Percentiles rank a stretch among this genome's conserved stretches.
Conservation (phyloP, 2,113 vertebrate genomes). For the Blennius ocellaris region DNA sequence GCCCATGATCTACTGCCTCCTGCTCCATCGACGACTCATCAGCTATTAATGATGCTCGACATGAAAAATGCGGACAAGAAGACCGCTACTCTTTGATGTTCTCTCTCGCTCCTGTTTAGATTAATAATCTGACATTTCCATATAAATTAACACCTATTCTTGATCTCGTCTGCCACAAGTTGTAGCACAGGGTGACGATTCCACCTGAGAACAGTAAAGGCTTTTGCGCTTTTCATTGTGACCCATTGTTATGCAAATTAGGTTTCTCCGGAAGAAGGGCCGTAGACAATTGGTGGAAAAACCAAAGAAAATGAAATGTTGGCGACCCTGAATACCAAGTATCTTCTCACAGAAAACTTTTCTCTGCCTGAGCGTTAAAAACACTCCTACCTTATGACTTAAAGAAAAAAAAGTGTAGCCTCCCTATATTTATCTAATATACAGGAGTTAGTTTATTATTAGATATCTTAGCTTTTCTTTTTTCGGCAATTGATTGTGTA, state of each 20-base stretch:
- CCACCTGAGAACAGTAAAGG: background rate
- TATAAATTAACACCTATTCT: constrained; percentile 4
- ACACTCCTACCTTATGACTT: no score
- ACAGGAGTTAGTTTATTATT: no score
- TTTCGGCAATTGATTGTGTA: no score
- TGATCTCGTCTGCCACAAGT: background rate
- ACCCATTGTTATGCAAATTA: background rate
- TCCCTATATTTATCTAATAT: no score
- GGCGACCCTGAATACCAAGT: background rate
- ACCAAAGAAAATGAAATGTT: background rate
- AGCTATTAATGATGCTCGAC: constrained; percentile 17
- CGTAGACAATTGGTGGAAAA: background rate
- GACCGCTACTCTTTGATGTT: background rate
- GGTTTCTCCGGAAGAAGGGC: background rate
- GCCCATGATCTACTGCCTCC: constrained; percentile 31
- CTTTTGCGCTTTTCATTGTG: constrained; percentile 14
- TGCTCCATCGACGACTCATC: background rate
- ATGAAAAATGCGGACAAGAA: background rate
- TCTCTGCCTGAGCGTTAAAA: background rate
- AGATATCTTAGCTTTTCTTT: no score
- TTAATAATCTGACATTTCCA: constrained; percentile 12
- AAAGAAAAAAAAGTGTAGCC: no score
- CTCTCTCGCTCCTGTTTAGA: background rate
- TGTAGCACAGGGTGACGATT: background rate
- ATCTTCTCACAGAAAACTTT: background rate